Percentiles rank a stretch among this genome's conserved stretches.
Evolutionary conservation across 2,113 vertebrate genomes (phyloP).

Genomic region (Eulemur macaco): DNA sequence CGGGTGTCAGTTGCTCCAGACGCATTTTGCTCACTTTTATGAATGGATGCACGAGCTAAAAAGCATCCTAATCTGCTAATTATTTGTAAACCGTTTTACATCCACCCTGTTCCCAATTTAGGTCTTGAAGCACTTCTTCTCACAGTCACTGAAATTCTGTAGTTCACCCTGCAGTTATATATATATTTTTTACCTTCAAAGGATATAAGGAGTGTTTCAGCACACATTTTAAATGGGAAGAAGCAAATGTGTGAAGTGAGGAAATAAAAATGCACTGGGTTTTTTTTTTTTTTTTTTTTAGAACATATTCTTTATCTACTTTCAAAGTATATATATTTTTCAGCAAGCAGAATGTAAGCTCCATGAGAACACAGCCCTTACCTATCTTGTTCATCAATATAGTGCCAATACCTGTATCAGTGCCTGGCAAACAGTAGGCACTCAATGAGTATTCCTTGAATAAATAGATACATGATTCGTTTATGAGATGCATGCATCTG

Average conservation of each 20-base stretch:
- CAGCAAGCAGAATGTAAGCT: conserved; percentile 31
- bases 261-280: conserved; percentile 68
- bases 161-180: conserved; percentile 26
- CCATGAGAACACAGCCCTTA: not conserved
- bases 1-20: conserved; percentile 17
- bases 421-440: not conserved
- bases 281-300: conserved; percentile 25
- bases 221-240: conserved; percentile 71
- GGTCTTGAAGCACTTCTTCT: conserved; percentile 41
- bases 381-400: not conserved
- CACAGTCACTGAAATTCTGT: conserved; percentile 24
- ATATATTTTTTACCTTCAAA: conserved; percentile 62
- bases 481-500: not conserved
- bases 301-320: conserved; percentile 9
- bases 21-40: not conserved
- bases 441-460: not conserved
- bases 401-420: not conserved
- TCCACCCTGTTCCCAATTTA: conserved; percentile 19
- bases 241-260: conserved; percentile 67
- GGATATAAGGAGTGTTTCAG: conserved; percentile 58
- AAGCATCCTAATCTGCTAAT: conserved; percentile 57
- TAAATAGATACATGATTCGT: not conserved
- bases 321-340: conserved; percentile 52
- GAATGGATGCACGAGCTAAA: conserved; percentile 61
- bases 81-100: conserved; percentile 48